Evolutionary conservation across 2,888 invertebrate species (phyloP).

Genomic region (Flabesymbios commensalis): DNA sequence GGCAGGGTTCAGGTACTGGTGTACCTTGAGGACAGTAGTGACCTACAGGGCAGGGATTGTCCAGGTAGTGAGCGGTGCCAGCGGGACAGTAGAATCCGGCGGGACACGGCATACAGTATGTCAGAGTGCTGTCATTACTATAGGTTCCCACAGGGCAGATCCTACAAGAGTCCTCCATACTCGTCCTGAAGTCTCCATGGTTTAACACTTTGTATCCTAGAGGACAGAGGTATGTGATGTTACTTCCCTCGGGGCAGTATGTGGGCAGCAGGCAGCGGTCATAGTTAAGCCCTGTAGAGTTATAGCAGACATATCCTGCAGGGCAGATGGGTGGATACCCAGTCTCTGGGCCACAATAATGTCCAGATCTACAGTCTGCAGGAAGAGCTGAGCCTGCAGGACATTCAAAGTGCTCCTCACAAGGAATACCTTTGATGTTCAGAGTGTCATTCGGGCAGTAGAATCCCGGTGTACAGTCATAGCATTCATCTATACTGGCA

Average conservation of each 20-base stretch:
- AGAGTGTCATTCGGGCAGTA: slow-evolving; percentile 53
- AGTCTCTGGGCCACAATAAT: slow-evolving; percentile 45
- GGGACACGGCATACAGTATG: slow-evolving; percentile 48
- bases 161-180: slow-evolving; percentile 41
- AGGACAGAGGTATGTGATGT: slow-evolving; percentile 47
- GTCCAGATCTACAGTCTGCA: slow-evolving; percentile 46
- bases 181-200: slow-evolving; percentile 45
- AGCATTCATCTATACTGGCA: slow-evolving; percentile 42
- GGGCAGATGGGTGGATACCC: slow-evolving; percentile 41
- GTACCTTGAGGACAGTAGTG: slow-evolving; percentile 43
- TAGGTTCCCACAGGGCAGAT: slow-evolving; percentile 54
- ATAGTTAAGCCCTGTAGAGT: slow-evolving; percentile 44
- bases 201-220: slow-evolving; percentile 48
- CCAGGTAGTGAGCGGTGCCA: slow-evolving; percentile 43
- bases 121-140: slow-evolving; percentile 48
- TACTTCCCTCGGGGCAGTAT: slow-evolving; percentile 54
- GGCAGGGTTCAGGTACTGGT: slow-evolving; percentile 41
- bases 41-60: slow-evolving; percentile 45
- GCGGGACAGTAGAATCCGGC: slow-evolving; percentile 57
- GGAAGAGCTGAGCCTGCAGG: slow-evolving; percentile 47
- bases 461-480: slow-evolving; percentile 40
- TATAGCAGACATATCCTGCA: slow-evolving; percentile 54
- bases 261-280: slow-evolving; percentile 46
- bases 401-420: slow-evolving; percentile 50
- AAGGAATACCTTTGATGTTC: slow-evolving; percentile 52